Conservation (phyloP, 1,140 invertebrate species). For the Lordiphosa collinella region DNA sequence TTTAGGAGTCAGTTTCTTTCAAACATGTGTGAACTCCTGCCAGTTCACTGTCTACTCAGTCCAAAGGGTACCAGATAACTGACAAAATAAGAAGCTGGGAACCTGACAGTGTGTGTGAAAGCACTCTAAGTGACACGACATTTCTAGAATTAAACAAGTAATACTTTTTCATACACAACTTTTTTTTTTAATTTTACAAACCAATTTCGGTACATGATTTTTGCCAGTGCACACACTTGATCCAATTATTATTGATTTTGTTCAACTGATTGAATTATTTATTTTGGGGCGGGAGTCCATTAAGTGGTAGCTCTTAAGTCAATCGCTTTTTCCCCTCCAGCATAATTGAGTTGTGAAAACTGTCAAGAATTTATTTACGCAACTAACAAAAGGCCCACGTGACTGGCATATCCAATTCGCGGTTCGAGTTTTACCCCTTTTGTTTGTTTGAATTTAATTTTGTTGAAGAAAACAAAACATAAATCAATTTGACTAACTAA, state of each 20-base stretch:
- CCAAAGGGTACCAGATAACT: too few species aligned
- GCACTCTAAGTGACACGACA: too few species aligned
- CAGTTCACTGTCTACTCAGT: too few species aligned
- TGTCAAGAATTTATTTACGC: constrained; percentile 46
- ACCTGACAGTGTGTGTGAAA: too few species aligned
- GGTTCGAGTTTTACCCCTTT: constrained; percentile 10
- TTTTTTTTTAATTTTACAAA: too few species aligned
- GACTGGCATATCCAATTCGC: constrained; percentile 29
- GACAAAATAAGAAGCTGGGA: too few species aligned
- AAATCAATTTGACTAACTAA: constrained; percentile 69
- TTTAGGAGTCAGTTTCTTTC: too few species aligned
- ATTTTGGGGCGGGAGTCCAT: constrained; percentile 35
- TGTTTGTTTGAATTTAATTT: constrained; percentile 51
- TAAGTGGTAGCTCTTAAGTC: constrained; percentile 17
- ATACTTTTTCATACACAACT: too few species aligned
- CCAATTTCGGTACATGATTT: too few species aligned
- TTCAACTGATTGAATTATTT: constrained; percentile 61
- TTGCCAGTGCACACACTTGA: constrained; percentile 20
- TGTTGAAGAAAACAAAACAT: constrained; percentile 55
- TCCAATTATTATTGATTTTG: constrained; percentile 75
- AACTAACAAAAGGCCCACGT: constrained; percentile 48
- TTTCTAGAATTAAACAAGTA: too few species aligned
- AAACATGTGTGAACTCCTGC: too few species aligned
- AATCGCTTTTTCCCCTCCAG: constrained; percentile 17
- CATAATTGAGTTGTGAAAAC: constrained; percentile 50